These are phyloP conservation scores for Uropetala carovei DNA, from an alignment of 2,888 invertebrate genomes.

Conservation along the genomic window DNA sequence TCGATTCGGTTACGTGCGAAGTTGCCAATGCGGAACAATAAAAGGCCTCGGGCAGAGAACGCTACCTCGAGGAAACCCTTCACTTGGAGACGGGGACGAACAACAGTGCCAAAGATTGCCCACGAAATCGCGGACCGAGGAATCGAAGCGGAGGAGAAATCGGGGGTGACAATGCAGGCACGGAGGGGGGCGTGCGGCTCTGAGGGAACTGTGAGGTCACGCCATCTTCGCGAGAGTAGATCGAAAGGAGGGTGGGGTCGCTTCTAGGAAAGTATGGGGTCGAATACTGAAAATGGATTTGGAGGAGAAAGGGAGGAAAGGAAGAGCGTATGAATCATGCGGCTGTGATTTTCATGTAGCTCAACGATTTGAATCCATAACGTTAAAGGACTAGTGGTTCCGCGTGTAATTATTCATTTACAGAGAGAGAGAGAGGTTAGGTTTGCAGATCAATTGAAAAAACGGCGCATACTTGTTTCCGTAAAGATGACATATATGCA, in stretches of 20 bases:
- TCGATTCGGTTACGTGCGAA: constrained; percentile 56
- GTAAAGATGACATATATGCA: too few species aligned
- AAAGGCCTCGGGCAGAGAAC: neutral
- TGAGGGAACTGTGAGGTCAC: neutral
- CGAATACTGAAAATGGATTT: neutral
- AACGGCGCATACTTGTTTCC: too few species aligned
- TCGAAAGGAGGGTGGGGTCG: neutral
- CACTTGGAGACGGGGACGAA: neutral
- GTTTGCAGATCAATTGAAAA: neutral
- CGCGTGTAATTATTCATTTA: neutral
- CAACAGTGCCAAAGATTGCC: neutral
- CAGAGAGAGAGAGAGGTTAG: neutral
- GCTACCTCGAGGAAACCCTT: neutral
- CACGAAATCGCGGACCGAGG: neutral
- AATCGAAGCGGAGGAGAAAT: neutral
- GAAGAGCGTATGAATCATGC: neutral
- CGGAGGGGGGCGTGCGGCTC: neutral
- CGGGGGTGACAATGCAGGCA: neutral
- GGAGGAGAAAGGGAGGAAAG: neutral
- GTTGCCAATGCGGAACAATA: constrained; percentile 50
- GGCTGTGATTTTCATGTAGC: neutral
- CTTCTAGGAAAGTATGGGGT: neutral
- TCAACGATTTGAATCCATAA: neutral
- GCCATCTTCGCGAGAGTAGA: neutral
- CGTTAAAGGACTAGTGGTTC: neutral